phyloP scores from a whole-genome alignment of 2,888 invertebrate species.

The Eucriotettix oculatus region DNA sequence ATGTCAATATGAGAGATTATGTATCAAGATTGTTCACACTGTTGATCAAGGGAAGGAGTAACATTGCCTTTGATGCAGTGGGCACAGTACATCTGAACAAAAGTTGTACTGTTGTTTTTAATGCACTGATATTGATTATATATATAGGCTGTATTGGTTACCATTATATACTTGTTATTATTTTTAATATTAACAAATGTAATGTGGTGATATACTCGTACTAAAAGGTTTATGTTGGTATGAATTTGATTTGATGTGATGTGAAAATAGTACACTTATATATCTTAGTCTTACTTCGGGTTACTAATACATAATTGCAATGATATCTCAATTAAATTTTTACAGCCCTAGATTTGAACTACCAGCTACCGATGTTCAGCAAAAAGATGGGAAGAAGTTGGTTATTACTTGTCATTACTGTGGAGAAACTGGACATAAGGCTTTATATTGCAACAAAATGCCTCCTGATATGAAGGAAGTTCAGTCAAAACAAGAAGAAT shows the following conservation, averaged over 20 bases:
- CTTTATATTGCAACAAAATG: slow-evolving; percentile 79
- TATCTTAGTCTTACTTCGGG: background rate
- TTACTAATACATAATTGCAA: background rate
- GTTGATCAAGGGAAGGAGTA: no score
- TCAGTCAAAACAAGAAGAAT: slow-evolving; percentile 12
- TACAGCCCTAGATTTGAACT: slow-evolving; percentile 74
- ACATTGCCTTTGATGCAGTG: no score
- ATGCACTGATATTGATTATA: no score
- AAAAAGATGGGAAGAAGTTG: slow-evolving; percentile 67
- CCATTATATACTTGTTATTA: no score
- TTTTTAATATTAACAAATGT: no score
- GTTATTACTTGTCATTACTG: slow-evolving; percentile 88
- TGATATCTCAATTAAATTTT: slow-evolving; percentile 9
- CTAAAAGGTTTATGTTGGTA: no score
- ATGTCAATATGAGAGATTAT: no score
- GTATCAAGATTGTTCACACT: no score
- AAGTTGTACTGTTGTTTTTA: no score
- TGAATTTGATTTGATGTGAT: background rate
- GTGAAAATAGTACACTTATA: background rate
- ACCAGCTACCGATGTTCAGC: slow-evolving; percentile 71
- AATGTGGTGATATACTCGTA: no score
- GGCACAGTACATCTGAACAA: no score
- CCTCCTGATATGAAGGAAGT: slow-evolving; percentile 40
- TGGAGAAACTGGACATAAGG: slow-evolving; percentile 93
- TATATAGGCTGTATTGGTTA: no score